A percentile compares a stretch with the other conserved stretches of the same genome.
These are phyloP conservation scores for Morpho deidamia DNA, from an alignment of 2,888 invertebrate species.

Conservation along the genomic window DNA sequence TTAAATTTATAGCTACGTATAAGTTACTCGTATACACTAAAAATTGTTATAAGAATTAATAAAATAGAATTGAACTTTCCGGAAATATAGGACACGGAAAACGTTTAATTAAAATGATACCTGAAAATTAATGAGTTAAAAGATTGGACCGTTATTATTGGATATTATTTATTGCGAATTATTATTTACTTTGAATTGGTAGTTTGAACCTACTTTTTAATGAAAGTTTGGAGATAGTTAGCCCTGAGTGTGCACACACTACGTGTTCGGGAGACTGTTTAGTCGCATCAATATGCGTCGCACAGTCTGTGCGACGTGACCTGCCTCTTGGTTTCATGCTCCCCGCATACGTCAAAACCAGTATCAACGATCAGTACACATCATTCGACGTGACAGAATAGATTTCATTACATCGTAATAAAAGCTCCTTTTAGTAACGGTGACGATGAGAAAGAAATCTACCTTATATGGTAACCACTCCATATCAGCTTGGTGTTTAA, in stretches of 20 bases:
- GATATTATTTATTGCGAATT: too few species aligned
- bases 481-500: not conserved
- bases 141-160: too few species aligned
- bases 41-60: too few species aligned
- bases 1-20: too few species aligned
- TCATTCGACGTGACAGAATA: slow-evolving; percentile 10
- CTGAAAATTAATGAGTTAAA: too few species aligned
- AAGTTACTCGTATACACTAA: too few species aligned
- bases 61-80: too few species aligned
- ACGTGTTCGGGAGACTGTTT: slow-evolving; percentile 14
- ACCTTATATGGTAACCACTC: not conserved
- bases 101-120: too few species aligned
- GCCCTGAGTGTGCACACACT: slow-evolving; percentile 8
- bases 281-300: slow-evolving; percentile 57
- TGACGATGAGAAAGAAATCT: not conserved
- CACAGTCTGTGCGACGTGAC: slow-evolving; percentile 56
- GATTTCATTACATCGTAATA: slow-evolving; percentile 9
- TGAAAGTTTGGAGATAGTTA: not conserved
- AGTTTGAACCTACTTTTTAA: too few species aligned
- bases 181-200: too few species aligned
- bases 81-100: too few species aligned
- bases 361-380: slow-evolving; percentile 28
- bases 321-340: slow-evolving; percentile 45
- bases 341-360: slow-evolving; percentile 38
- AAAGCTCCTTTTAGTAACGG: slow-evolving; percentile 1